These are phyloP conservation scores for Carpatolechia fugitivella DNA, from an alignment of 2,888 invertebrate genomes.

Conservation along the genomic window DNA sequence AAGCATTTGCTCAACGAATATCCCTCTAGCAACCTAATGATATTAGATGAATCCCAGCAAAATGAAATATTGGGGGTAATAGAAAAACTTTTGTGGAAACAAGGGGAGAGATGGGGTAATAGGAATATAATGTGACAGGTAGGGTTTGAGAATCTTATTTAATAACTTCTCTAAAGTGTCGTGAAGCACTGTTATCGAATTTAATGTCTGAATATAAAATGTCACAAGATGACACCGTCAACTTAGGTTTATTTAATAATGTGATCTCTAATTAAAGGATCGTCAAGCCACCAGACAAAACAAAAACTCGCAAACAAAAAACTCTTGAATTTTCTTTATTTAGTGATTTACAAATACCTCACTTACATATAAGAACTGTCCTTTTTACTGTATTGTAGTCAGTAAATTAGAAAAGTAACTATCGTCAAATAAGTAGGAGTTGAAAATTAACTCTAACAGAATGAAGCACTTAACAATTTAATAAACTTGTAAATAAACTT, in stretches of 20 bases:
- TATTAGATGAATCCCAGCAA: constrained; percentile 46
- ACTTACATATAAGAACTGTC: too few relatives aligned
- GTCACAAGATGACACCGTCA: too few relatives aligned
- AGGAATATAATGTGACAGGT: constrained; percentile 37
- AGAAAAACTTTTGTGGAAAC: constrained; percentile 44
- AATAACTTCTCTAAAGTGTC: constrained; percentile 19
- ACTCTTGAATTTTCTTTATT: too few relatives aligned
- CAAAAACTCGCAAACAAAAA: too few relatives aligned
- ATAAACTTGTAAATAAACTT: background rate
- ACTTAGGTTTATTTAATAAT: too few relatives aligned
- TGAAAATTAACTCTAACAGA: background rate
- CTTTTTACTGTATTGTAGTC: too few relatives aligned
- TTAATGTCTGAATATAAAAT: too few relatives aligned
- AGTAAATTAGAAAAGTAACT: background rate
- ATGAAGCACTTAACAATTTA: background rate
- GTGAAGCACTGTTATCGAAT: background rate
- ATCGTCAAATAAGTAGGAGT: background rate
- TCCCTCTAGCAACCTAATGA: constrained; percentile 31
- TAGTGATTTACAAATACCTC: too few relatives aligned
- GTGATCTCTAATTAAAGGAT: too few relatives aligned
- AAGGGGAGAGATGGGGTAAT: constrained; percentile 34
- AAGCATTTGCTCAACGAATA: constrained; percentile 28
- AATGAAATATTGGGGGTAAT: constrained; percentile 57
- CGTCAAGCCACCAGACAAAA: too few relatives aligned
- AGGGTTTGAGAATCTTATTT: constrained; percentile 37